phyloP scores from a whole-genome alignment of 2,888 invertebrate genomes.

The Noctua pronuba region DNA sequence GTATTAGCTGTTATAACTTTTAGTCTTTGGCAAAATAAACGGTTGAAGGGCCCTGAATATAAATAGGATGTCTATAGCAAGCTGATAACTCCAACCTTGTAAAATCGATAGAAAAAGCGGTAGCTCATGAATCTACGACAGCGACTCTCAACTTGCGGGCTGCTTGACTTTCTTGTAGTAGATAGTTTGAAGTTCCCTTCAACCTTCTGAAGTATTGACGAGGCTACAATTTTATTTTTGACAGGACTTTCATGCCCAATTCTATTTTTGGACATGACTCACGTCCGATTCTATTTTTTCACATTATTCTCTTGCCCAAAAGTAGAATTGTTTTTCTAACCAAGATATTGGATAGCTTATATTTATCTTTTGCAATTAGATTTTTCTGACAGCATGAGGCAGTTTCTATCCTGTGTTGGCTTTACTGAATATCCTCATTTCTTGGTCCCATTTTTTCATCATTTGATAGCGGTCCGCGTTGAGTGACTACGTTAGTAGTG shows the following conservation, averaged over 20 bases:
- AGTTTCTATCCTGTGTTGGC: background rate
- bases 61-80: constrained; percentile 50
- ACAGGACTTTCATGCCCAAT: background rate
- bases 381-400: background rate
- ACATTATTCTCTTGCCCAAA: background rate
- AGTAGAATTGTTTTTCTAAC: background rate
- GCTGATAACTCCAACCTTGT: constrained; percentile 40
- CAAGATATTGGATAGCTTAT: no score
- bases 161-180: constrained; percentile 8
- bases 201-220: background rate
- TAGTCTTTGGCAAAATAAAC: background rate
- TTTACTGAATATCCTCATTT: background rate
- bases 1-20: background rate
- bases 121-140: constrained; percentile 7
- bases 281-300: background rate
- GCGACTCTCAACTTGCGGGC: constrained; percentile 15
- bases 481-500: background rate
- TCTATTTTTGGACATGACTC: background rate
- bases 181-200: no score
- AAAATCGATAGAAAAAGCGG: constrained; percentile 44
- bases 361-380: background rate
- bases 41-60: constrained; percentile 34
- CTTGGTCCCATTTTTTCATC: background rate
- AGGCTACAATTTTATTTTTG: background rate
- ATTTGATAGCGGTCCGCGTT: background rate